Percentiles rank a stretch among this genome's conserved stretches.
Conservation (phyloP, 2,113 vertebrate species). For the Ceyx cyanopectus region DNA sequence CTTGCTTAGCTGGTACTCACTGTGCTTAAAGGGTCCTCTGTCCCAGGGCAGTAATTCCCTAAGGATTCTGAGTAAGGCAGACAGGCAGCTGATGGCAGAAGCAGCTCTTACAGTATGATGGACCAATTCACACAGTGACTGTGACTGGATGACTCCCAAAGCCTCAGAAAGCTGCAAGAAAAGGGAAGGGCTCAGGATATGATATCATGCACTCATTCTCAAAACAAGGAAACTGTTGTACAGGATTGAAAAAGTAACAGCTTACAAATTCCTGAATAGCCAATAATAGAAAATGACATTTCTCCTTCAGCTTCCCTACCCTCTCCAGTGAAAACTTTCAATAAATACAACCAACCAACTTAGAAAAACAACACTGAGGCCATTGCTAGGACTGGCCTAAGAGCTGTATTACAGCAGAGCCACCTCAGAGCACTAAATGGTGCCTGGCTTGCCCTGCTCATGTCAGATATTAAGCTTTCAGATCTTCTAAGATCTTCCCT, state of each 20-base stretch:
- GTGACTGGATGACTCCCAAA: constrained; percentile 24
- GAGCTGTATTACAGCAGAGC: not conserved
- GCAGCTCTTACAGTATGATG: not conserved
- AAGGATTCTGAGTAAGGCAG: not conserved
- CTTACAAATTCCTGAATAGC: not conserved
- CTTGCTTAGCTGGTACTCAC: constrained; percentile 55
- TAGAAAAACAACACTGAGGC: not conserved
- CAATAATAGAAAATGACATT: not conserved
- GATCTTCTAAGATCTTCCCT: too few species aligned
- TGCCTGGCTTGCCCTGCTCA: not conserved
- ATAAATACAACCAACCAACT: not conserved
- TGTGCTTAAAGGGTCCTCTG: not conserved
- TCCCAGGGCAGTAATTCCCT: not conserved
- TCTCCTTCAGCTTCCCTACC: not conserved
- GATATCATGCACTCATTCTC: constrained; percentile 50
- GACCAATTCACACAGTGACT: not conserved
- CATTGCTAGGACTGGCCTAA: not conserved
- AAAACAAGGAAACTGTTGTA: constrained; percentile 48
- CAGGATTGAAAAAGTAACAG: not conserved
- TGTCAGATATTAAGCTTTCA: not conserved
- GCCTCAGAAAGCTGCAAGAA: constrained; percentile 21
- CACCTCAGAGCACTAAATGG: not conserved
- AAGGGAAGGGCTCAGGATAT: constrained; percentile 72
- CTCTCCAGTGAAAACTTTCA: not conserved
- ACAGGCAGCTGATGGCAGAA: not conserved